Percentiles rank a stretch among this genome's conserved stretches.
phyloP scores from a whole-genome alignment of 1,140 invertebrate species.

The Rhopalosiphum maidis region DNA sequence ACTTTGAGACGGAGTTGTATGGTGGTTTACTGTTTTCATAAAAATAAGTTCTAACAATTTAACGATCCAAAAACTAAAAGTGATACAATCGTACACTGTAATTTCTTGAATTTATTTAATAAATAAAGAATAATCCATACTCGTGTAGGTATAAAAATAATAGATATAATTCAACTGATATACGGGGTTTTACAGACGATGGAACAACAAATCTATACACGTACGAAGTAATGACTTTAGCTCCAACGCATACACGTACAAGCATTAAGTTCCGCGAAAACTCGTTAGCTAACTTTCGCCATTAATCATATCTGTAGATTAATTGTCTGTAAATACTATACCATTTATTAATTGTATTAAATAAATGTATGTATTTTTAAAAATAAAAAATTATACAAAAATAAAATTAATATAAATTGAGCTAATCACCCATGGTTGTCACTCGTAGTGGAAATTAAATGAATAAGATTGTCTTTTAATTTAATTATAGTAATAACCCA shows the following conservation, averaged over 20 bases:
- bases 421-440: background rate
- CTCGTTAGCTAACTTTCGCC: constrained; percentile 5
- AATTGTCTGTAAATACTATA: background rate
- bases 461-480: background rate
- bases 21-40: background rate
- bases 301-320: constrained; percentile 8
- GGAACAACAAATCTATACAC: background rate
- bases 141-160: background rate
- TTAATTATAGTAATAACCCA: background rate
- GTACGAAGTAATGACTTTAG: background rate
- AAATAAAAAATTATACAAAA: background rate
- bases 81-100: background rate
- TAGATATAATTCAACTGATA: background rate
- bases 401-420: too few relatives aligned
- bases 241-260: background rate
- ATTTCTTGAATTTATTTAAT: background rate
- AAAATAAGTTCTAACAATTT: background rate
- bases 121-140: background rate
- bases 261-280: background rate
- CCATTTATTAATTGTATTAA: background rate
- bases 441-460: background rate
- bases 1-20: background rate
- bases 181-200: background rate
- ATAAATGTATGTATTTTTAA: background rate
- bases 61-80: background rate